Percentiles rank a stretch among this genome's conserved stretches.
Evolutionary conservation across 37 sponge, comb jelly and placozoan species (phyloP).

Genomic region (Cladorhizidae sp.): DNA sequence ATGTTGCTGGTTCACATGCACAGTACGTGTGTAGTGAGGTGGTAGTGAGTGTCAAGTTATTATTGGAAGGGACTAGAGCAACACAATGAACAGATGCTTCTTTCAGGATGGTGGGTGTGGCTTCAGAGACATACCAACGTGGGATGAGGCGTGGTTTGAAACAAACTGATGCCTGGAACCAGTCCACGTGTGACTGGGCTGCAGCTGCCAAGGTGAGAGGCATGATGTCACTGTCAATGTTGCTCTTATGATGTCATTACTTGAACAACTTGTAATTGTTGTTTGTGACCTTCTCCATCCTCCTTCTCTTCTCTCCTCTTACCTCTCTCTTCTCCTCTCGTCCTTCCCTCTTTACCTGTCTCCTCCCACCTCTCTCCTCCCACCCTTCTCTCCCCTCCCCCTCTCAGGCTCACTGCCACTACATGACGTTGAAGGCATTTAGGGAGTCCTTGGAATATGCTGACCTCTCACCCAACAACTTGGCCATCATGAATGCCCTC

Average conservation of each 20-base stretch:
- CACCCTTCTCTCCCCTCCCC: not conserved
- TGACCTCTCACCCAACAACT: slow-evolving; percentile 38
- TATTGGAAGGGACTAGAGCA: not conserved
- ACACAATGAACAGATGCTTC: not conserved
- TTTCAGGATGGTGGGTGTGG: slow-evolving; percentile 51
- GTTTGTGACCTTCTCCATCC: no score
- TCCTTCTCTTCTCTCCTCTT: not conserved
- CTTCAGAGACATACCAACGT: slow-evolving; percentile 32
- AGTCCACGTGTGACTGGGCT: slow-evolving; percentile 63
- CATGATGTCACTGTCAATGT: not conserved
- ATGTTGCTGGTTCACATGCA: no score
- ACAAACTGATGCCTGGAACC: slow-evolving; percentile 65
- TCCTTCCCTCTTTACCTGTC: no score
- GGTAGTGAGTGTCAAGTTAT: no score
- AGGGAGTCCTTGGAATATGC: slow-evolving; percentile 34
- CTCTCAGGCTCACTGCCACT: slow-evolving; percentile 87
- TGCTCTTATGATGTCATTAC: not conserved
- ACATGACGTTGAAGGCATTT: slow-evolving; percentile 69
- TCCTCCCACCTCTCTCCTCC: not conserved
- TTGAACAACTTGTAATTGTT: not conserved
- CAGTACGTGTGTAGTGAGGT: no score
- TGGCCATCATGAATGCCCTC: slow-evolving; percentile 42
- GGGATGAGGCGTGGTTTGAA: slow-evolving; percentile 49
- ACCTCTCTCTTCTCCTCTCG: not conserved
- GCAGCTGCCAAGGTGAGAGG: slow-evolving; percentile 47